Evolutionary conservation across 2,113 vertebrate species (phyloP), one percentile per base, ranked within the genome.

Genomic region (Muntiacus reevesi): DNA sequence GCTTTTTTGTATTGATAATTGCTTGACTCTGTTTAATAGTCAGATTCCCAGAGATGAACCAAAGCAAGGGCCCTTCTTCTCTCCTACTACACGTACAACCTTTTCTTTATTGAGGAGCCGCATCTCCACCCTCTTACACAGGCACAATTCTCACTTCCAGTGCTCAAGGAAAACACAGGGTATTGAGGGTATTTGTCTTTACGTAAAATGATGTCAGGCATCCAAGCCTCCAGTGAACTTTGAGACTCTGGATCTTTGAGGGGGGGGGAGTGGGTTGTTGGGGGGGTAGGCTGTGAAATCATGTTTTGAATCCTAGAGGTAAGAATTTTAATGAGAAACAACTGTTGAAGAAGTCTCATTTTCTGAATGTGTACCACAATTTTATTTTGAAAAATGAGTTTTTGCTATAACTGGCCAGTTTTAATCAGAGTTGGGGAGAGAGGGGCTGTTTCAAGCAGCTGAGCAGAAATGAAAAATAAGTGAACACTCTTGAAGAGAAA

Each of bases 321-420:
- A 97, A 97, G 78, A 98, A 97, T 97, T 97, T 97, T 97, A 98
- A 96, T 95, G 93, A 97, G 95, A 97, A 98, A 87, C 95, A 97
- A 98, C 93, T 97, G 94, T 97, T 83, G 57, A 87, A 91, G 86
- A 95, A 91, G 40, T 43, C 57, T 94, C 36, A 78, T 95, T 98
- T 98, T 97, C 64, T 91, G 95, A 87, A 95, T 88, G 86, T 87
- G 33, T 95, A 81, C 87, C 55, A 94, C 88, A 87, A 79, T 87
- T 94, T 96, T 86, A 95, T 86, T 96, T 91, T 90, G 64, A 92
- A 96, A 96, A 97, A 81, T 43, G 36, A 59, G 13, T 86, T 90
- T 94, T 97, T 82, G 74, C 62, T 83, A 47, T 89, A 89, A 95
- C n/a, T 9, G 25, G 55, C 59, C 52, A 57, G 33, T 94, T 93